Evolutionary conservation across 2,888 invertebrate genomes (phyloP).

Genomic region (Epinotia ramella): DNA sequence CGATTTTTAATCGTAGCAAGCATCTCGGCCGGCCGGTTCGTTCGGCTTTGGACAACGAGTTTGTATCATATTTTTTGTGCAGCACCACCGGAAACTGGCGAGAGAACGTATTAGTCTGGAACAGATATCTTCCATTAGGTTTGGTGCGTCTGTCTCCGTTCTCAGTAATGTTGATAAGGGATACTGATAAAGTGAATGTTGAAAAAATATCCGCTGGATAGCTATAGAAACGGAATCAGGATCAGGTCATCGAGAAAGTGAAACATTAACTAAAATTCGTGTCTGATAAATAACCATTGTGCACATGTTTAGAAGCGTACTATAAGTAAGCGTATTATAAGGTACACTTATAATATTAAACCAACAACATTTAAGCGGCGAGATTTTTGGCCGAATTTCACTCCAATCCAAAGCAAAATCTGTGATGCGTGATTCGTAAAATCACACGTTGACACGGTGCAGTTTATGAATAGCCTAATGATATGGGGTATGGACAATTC

Average conservation of each 20-base stretch:
- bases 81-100: conserved; percentile 82
- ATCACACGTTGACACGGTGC: too few species aligned
- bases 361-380: too few species aligned
- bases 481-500: too few species aligned
- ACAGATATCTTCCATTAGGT: conserved; percentile 83
- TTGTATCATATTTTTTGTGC: conserved; percentile 78
- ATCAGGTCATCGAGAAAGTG: neutral
- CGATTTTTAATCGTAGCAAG: conserved; percentile 84
- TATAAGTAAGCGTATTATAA: too few species aligned
- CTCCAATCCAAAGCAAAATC: too few species aligned
- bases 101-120: conserved; percentile 75
- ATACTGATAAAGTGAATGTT: conserved; percentile 64
- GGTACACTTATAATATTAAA: too few species aligned
- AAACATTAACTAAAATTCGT: too few species aligned
- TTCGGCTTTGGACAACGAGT: conserved; percentile 74
- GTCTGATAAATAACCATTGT: too few species aligned
- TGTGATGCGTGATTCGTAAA: too few species aligned
- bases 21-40: conserved; percentile 78
- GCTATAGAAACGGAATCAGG: neutral
- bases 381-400: too few species aligned
- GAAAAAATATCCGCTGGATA: neutral
- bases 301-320: too few species aligned
- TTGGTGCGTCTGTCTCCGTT: conserved; percentile 69
- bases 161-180: conserved; percentile 75
- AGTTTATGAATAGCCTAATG: too few species aligned